These are phyloP conservation scores for Ornithorhynchus anatinus DNA, from an alignment of 2,113 vertebrate species.

Conservation along the genomic window DNA sequence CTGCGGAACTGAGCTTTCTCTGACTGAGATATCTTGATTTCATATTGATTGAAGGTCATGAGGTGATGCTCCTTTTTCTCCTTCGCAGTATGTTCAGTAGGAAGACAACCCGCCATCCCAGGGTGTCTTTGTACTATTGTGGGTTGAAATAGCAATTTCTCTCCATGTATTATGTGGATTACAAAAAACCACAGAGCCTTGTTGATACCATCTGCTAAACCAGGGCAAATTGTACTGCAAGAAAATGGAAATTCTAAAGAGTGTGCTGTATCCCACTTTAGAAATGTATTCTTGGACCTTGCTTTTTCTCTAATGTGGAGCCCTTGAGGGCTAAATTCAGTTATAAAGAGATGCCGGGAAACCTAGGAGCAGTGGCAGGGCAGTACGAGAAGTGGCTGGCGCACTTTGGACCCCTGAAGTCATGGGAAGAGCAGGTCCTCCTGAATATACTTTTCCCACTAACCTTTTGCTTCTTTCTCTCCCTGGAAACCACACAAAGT, in stretches of 20 bases:
- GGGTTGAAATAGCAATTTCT: neutral
- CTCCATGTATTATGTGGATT: neutral
- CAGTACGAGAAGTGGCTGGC: too few species aligned
- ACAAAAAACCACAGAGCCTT: neutral
- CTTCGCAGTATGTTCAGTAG: accelerated
- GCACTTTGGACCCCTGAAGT: too few species aligned
- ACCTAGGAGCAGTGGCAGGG: too few species aligned
- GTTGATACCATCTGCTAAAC: neutral
- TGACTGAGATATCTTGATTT: accelerated
- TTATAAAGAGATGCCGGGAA: too few species aligned
- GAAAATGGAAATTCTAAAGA: accelerated
- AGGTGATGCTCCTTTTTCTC: neutral
- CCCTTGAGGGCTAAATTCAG: too few species aligned
- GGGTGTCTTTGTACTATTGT: neutral
- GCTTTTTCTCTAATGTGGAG: too few species aligned
- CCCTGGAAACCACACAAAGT: too few species aligned
- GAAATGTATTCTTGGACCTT: too few species aligned
- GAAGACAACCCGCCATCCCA: neutral
- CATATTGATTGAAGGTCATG: accelerated
- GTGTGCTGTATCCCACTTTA: neutral
- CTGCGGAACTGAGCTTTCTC: neutral
- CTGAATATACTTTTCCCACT: too few species aligned
- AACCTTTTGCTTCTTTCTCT: too few species aligned
- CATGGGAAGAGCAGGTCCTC: too few species aligned
- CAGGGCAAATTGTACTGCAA: accelerated